phyloP scores from a whole-genome alignment of 2,113 vertebrate genomes.

The Shinisaurus crocodilurus region DNA sequence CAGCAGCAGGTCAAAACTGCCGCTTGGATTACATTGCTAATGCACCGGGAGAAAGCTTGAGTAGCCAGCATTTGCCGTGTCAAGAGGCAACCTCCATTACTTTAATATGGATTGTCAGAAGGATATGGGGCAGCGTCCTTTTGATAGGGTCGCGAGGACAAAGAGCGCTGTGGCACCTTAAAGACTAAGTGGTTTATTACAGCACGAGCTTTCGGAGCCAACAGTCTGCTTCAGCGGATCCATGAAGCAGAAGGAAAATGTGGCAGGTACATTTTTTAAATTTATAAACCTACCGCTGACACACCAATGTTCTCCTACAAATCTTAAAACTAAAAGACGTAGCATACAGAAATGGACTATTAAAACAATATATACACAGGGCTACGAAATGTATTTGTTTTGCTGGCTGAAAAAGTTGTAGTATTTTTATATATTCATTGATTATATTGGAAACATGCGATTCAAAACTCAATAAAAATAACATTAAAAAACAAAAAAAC shows the following conservation, averaged over 20 bases:
- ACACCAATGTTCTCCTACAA: too few species aligned
- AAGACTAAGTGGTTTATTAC: constrained; percentile 20
- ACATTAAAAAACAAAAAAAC: background rate
- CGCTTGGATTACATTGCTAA: constrained; percentile 15
- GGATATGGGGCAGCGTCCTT: constrained; percentile 9
- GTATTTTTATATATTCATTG: too few species aligned
- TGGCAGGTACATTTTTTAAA: background rate
- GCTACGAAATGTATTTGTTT: background rate
- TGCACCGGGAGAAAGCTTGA: constrained; percentile 1
- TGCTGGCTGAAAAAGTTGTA: too few species aligned
- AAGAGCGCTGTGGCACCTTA: background rate
- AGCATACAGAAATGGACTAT: background rate
- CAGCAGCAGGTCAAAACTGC: constrained; percentile 1
- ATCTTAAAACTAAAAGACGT: background rate
- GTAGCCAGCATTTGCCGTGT: background rate
- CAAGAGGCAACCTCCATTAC: constrained; percentile 9
- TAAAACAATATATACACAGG: too few species aligned
- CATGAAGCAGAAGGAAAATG: background rate
- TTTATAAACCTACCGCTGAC: background rate
- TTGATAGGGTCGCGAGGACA: background rate
- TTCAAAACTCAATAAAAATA: too few species aligned
- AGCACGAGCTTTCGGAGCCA: background rate
- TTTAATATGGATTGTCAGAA: constrained; percentile 1
- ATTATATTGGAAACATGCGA: too few species aligned
- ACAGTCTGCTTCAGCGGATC: background rate